Base-by-base conservation (phyloP, 2,888 invertebrate genomes). In the Chorisops tibialis region DNA sequence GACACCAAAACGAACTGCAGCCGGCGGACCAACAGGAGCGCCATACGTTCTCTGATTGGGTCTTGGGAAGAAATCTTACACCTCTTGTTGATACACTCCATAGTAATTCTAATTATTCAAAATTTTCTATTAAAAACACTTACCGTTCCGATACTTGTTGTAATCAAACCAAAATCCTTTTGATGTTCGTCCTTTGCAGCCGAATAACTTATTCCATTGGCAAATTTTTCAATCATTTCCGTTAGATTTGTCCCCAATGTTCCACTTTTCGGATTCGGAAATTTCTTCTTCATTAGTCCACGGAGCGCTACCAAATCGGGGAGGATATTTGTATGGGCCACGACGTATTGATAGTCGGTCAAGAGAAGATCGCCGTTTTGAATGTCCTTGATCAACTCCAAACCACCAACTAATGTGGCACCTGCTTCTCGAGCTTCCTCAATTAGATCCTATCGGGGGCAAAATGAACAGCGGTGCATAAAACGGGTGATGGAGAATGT, bases 311-410 rank as follows among this genome's bases (percentile, higher is more conserved):
- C 83, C 38, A 94, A 72, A 56, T 93, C 93, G 0, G 89, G 83
- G 51, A 92, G 74, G 65, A 93, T 88, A 72, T 88, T 86, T 0
- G 90, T 87, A 79, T 93, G 91, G 0, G 91, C 89, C 12, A 94
- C 79, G 6, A 90, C 73, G 70, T 82, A 86, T 69, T 91, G 85
- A 72, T 86, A 93, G 67, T 93, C 90, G 4, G 80, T 77, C 2
- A 87, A 70, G 61, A 81, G 79, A 3, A 90, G 71, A 66, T 83
- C 81, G n/a, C 91, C 90, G 70, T 81, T 85, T 81, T 90, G 88
- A 67, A 93, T 86, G 67, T 86, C 83, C 75, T 88, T 90, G 24
- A 94, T 83, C 16, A 92, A 71, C 43, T 91, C 90, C 0, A 80
- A 72, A 3, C 89, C 90, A 11, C 92, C 93, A 11, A 83, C 87